Base-by-base conservation (phyloP, 1,140 invertebrate genomes). In the Bombyx mori region DNA sequence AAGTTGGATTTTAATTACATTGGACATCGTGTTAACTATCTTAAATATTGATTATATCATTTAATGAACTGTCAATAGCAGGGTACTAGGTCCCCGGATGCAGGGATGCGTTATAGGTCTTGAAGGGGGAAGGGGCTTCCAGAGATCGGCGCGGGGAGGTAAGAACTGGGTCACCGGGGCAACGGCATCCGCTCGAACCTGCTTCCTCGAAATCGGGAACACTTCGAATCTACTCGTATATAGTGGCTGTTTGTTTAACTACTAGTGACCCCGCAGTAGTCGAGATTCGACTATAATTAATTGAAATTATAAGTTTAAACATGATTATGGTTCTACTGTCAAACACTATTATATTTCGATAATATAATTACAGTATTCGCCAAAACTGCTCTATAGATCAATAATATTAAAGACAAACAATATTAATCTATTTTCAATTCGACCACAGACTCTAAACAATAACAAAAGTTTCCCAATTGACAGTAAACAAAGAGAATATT, bases 81-180 rank as follows among this genome's bases (percentile, higher is more conserved):
- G 18, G 50, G 6, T 35, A 26, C 42, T 26, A 51, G 26, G 50
- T 8, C 18, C 10, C 8, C 4, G n/a, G 43, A 12, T 54, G 53
- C 53, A 54, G 53, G 53, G 53, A 54, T 54, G 53, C 53, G 53
- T 43, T 26, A 22, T 44, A 22, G 53, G 43, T 12, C 43, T 10
- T n/a, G 42, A 35, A 9, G 53, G 44, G 52, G 53, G 53, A 22
- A 22, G 43, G 9, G 53, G 42, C 22, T 18, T 12, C 8, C 43
- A 54, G 53, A 44, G 53, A 44, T 7, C 12, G 43, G 53, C 43
- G 43, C 7, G 6, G 53, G 53, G 42, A 10, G 52, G 53, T 43
- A 4, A 45, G 53, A 54, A 54, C 53, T 54, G 53, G 53, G 53
- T 54, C 53, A 54, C 43, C 53, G 44, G 53, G 44, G 53, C 53